Evolutionary conservation across 2,113 vertebrate species (phyloP), one percentile per base, ranked within the genome.

Genomic region (Crotophaga sulcirostris): DNA sequence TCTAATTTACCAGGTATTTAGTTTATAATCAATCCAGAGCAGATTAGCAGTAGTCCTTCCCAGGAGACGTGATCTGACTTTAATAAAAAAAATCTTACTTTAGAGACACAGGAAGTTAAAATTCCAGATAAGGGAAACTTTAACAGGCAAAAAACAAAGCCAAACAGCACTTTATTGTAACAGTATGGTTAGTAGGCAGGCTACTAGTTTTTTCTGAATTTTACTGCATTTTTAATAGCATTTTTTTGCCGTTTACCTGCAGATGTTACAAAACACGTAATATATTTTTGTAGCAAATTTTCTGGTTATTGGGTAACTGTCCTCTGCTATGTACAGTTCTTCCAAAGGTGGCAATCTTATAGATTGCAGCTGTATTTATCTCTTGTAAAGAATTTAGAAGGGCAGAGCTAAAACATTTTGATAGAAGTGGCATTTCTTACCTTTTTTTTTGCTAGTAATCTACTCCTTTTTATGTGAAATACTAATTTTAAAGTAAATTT

Each of bases 231-330:
- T 83, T 60, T 82, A 84, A 81, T 92, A 83, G 64, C 78, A 33
- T 85, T 95, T 93, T 73, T 95, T 93, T 94, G 92, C 73, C 87
- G 84, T 91, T 70, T 95, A 82, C 83, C 94, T 91, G 94, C 92
- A 84, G 82, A 82, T 85, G 84, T 76, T 90, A 88, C 62, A 75
- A 67, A 96, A 95, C 96, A 80, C 70, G 69, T 87, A 51, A 72
- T 95, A 75, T 96, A 97, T 95, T 97, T 95, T 97, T 97, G 84
- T 96, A 94, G 88, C 93, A 64, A 58, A 87, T 89, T 91, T 94
- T 83, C 93, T 96, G 91, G 93, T 97, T 97, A 93, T 95, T 78
- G 77, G 86, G 88, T 94, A 86, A 84, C 95, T 93, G 54, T 92
- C 94, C 92, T 95, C 95, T 97, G 90, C 84, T 93, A 64, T 88